phyloP scores from a whole-genome alignment of 92 coral and sea anemone species.

The Zoanthus sansibaricus region DNA sequence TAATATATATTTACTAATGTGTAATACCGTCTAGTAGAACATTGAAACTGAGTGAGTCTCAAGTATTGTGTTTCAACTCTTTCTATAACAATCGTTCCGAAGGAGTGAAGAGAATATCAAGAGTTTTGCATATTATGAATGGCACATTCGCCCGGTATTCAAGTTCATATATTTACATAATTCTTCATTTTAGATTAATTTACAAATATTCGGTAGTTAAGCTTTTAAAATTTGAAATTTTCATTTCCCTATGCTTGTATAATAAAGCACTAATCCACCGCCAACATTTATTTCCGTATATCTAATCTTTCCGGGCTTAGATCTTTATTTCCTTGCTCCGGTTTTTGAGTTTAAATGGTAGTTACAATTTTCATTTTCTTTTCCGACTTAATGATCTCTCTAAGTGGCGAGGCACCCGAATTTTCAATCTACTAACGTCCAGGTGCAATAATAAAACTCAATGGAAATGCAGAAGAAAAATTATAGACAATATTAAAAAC shows the following conservation, averaged over 20 bases:
- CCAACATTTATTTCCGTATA: neutral
- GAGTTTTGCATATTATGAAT: slow-evolving; percentile 34
- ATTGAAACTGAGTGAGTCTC: neutral
- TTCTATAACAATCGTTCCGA: slow-evolving; percentile 8
- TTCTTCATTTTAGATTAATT: slow-evolving; percentile 36
- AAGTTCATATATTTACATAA: slow-evolving; percentile 39
- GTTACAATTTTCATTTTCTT: neutral
- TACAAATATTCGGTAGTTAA: slow-evolving; percentile 24
- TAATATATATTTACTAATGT: neutral
- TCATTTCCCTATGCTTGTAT: neutral
- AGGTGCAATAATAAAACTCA: neutral
- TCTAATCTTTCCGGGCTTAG: neutral
- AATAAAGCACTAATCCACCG: neutral
- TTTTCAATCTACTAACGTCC: neutral
- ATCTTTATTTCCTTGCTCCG: neutral
- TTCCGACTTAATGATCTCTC: neutral
- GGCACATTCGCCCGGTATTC: slow-evolving; percentile 38
- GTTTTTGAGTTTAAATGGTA: neutral
- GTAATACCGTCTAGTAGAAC: neutral
- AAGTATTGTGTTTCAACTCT: neutral
- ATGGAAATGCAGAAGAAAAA: neutral
- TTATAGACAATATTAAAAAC: neutral
- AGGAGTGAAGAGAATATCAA: neutral
- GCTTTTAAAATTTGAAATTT: slow-evolving; percentile 16
- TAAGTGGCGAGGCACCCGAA: slow-evolving; percentile 11